A percentile compares a stretch with the other conserved stretches of the same genome.
Evolutionary conservation across 2,113 vertebrate species (phyloP).

Genomic region (Tachycineta bicolor): DNA sequence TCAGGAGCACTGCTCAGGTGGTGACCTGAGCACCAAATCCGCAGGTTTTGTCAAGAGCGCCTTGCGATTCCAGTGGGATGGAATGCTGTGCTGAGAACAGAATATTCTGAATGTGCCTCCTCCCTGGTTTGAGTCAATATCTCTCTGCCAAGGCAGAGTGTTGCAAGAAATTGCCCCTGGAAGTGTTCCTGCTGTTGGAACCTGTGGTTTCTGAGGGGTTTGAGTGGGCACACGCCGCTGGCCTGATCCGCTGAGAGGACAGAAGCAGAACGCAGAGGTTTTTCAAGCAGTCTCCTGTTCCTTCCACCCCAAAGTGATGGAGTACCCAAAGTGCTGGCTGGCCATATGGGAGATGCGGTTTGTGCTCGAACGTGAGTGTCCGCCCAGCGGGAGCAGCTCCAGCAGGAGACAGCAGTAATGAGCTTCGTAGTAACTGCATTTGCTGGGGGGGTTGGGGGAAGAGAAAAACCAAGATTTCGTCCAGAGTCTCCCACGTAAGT

Average conservation of each 20-base stretch:
- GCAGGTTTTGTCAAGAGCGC: not conserved
- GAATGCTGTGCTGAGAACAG: not conserved
- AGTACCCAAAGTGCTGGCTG: rapidly evolving
- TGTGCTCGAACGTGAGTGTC: not conserved
- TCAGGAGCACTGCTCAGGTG: too few species aligned
- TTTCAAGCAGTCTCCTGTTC: not conserved
- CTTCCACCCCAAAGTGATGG: not conserved
- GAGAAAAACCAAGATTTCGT: not conserved
- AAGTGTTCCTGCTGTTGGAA: not conserved
- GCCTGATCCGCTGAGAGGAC: not conserved
- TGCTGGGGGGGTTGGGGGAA: not conserved
- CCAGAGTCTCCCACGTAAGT: not conserved
- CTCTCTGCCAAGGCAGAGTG: not conserved
- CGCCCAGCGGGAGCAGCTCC: not conserved
- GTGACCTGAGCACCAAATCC: not conserved
- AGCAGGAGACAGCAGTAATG: not conserved
- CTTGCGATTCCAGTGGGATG: not conserved
- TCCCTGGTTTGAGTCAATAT: not conserved
- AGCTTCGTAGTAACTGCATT: not conserved
- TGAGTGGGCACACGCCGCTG: not conserved
- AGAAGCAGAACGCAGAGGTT: rapidly evolving
- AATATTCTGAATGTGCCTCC: not conserved
- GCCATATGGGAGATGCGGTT: not conserved
- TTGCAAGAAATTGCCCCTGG: not conserved
- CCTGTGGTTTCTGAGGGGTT: not conserved